A percentile compares a stretch with the other conserved stretches of the same genome.
phyloP scores from a whole-genome alignment of 2,888 invertebrate genomes.

The Caenorhabditis panamensis region DNA sequence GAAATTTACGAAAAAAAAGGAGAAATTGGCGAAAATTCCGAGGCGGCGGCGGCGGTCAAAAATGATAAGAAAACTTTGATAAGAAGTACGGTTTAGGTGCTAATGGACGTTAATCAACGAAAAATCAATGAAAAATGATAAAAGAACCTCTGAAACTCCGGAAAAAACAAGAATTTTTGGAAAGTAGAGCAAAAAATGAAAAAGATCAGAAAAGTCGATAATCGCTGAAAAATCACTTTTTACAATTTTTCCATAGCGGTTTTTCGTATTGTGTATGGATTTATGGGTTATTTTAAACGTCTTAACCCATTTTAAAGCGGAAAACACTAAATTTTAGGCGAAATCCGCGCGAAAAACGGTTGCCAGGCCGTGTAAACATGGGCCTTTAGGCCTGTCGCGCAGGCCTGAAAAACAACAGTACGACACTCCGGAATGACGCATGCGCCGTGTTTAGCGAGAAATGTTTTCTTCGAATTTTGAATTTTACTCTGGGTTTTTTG shows the following conservation, averaged over 20 bases:
- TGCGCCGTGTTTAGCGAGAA: slow-evolving; percentile 24
- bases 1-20: not conserved
- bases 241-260: not conserved
- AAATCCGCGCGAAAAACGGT: not conserved
- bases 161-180: not conserved
- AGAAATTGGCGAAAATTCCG: not conserved
- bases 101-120: not conserved
- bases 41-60: not conserved
- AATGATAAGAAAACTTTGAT: slow-evolving; percentile 23
- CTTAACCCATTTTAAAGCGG: not conserved
- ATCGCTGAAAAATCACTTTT: not conserved
- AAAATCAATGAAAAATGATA: not conserved
- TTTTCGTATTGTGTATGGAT: not conserved
- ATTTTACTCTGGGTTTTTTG: not conserved
- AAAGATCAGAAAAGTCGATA: not conserved
- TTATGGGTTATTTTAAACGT: not conserved
- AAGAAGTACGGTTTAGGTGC: not conserved
- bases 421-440: slow-evolving; percentile 46
- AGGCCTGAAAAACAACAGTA: slow-evolving; percentile 29
- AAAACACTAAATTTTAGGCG: not conserved
- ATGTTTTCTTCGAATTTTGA: not conserved
- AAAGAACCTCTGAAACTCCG: not conserved
- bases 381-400: slow-evolving; percentile 48
- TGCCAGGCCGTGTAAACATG: slow-evolving; percentile 15
- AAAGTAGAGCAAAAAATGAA: not conserved